Evolutionary conservation across 2,888 invertebrate genomes (phyloP), one percentile per base, ranked within the genome.

Genomic region (Phasia obesa): DNA sequence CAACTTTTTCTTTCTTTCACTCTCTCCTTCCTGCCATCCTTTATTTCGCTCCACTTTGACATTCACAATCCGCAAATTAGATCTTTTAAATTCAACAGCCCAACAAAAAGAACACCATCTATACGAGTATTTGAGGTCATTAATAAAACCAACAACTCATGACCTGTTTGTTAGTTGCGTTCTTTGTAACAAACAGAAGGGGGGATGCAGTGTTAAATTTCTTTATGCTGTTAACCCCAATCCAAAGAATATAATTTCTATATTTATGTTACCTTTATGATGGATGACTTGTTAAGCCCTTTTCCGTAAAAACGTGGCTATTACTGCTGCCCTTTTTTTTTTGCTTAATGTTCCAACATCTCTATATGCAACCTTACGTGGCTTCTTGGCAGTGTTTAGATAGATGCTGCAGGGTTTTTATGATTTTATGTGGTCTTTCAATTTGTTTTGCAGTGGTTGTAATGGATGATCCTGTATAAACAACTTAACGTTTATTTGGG

Each of bases 61-160:
- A 23, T 55, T 21, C 5, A 13, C 47, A 35, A 47, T 64, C 25
- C 55, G 23, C 44, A 70, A 69, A 75, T 78, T 73, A 53, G 74
- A 85, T 80, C 85, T 87, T 86, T 86, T 86, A 86, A 88, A 87
- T 87, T 87, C 87, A 87, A 86, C 59, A 88, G 70, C 35, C 53
- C 21, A 86, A 86, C 86, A 87, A 85, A 85, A 85, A 86, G 85
- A 84, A 85, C 85, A 19, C 53, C 53, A 60, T 23, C 38, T n/a
- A 84, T 87, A 4, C n/a, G 2, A n/a, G 7, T 86, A 88, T 88
- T 88, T 86, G 85, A 87, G 88, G 88, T 88, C 88, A 88, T 88
- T 88, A 88, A 88, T 88, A 88, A 87, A 85, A 85, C 85, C 75
- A 85, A n/a, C n/a, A n/a, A 83, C 81, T 81, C 71, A 76, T 79